phyloP scores from a whole-genome alignment of 2,888 invertebrate genomes.

The Mesopsocus fuscifrons region DNA sequence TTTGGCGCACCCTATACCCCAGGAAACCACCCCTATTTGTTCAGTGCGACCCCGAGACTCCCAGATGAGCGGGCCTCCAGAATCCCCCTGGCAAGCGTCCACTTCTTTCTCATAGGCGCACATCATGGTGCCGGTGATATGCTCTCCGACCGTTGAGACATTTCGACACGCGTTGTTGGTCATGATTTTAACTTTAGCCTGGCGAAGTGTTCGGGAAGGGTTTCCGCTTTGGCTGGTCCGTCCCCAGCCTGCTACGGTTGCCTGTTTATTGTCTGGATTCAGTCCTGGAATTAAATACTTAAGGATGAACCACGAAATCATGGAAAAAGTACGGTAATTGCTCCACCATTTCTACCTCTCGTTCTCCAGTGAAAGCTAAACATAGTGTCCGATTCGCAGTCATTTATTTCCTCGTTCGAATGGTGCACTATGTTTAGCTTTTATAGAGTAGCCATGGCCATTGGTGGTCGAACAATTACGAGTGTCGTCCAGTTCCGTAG shows the following conservation, averaged over 20 bases:
- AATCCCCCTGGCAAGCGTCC: conserved; percentile 55
- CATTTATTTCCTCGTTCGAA: too few relatives aligned
- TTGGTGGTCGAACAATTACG: too few relatives aligned
- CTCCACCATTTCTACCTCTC: too few relatives aligned
- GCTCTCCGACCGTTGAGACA: conserved; percentile 28
- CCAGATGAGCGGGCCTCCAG: conserved; percentile 58
- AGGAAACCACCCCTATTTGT: conserved; percentile 35
- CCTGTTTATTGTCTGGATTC: conserved; percentile 28
- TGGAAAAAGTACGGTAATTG: too few relatives aligned
- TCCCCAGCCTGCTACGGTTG: conserved; percentile 73
- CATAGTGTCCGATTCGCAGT: too few relatives aligned
- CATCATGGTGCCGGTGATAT: conserved; percentile 27
- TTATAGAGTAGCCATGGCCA: too few relatives aligned
- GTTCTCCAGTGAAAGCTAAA: too few relatives aligned
- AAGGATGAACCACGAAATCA: too few relatives aligned
- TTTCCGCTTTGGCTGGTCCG: conserved; percentile 70
- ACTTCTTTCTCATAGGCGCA: conserved; percentile 39
- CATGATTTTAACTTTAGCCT: conserved; percentile 54
- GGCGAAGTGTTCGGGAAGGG: conserved; percentile 61
- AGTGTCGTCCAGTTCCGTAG: too few relatives aligned
- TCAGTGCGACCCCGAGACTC: conserved; percentile 21
- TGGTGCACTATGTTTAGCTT: too few relatives aligned
- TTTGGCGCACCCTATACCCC: conserved; percentile 44
- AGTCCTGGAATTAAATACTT: too few relatives aligned
- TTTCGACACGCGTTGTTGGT: conserved; percentile 45